Evolutionary conservation across 2,797 vertebrate species (phyloP).

Genomic region (Leptoclinus maculatus): DNA sequence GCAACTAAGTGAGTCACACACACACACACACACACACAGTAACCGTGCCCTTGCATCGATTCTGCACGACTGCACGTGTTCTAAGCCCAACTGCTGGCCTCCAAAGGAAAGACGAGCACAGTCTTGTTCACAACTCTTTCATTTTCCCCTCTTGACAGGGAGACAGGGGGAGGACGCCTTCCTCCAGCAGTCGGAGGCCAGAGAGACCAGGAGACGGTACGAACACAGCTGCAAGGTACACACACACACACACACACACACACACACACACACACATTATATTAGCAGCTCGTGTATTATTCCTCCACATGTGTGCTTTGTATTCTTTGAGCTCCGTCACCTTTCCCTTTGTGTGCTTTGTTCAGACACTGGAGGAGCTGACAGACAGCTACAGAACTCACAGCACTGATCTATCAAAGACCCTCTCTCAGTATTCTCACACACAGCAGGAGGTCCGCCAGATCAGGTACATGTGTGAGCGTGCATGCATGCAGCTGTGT

Average conservation of each 20-base stretch:
- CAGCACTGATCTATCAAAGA: constrained; percentile 76
- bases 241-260: not conserved
- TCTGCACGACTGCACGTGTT: constrained; percentile 48
- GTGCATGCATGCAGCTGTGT: not conserved
- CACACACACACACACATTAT: not conserved
- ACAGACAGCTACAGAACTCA: constrained; percentile 80
- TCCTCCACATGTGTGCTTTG: constrained; percentile 35
- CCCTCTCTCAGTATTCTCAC: constrained; percentile 74
- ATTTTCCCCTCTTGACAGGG: constrained; percentile 62
- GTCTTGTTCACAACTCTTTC: constrained; percentile 40
- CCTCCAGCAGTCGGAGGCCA: constrained; percentile 81
- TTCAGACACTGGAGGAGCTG: constrained; percentile 83
- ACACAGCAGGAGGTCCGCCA: constrained; percentile 74
- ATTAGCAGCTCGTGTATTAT: constrained; percentile 17
- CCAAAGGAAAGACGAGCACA: constrained; percentile 39
- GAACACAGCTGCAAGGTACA: constrained; percentile 83
- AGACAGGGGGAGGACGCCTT: constrained; percentile 83
- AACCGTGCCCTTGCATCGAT: constrained; percentile 13
- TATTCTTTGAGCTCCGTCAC: constrained; percentile 35
- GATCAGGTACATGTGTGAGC: constrained; percentile 66
- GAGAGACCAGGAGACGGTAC: constrained; percentile 81
- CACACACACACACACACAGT: too few relatives aligned
- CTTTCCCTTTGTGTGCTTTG: constrained; percentile 39
- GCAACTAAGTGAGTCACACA: constrained; percentile 80
- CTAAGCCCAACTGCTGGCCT: constrained; percentile 9